A percentile compares a stretch with the other conserved stretches of the same genome.
Conservation (phyloP, 1,140 invertebrate species). For the Drosophila biarmipes region DNA sequence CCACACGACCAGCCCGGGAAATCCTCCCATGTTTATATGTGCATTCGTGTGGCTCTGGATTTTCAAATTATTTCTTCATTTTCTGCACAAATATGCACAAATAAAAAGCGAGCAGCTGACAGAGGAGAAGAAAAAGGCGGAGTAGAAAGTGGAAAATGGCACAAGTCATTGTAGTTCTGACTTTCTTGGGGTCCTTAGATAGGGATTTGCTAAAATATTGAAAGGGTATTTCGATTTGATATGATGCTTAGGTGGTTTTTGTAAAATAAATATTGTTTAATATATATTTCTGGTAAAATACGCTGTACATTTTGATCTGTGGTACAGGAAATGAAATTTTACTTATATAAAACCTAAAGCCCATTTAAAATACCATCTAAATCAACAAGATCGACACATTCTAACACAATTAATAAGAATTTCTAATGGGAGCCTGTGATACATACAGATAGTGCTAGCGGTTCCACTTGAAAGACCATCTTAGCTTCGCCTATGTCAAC, state of each 20-base stretch:
- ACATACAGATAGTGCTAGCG: background rate
- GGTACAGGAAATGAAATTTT: too few species aligned
- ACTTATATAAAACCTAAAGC: too few species aligned
- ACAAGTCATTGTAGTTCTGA: conserved; percentile 57
- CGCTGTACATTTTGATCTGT: too few species aligned
- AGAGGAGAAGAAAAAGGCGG: conserved; percentile 31
- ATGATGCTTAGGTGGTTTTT: too few species aligned
- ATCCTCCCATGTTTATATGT: conserved; percentile 22
- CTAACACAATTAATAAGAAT: too few species aligned
- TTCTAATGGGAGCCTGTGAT: too few species aligned
- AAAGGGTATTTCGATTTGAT: background rate
- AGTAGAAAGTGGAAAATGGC: conserved; percentile 57
- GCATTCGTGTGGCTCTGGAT: conserved; percentile 31
- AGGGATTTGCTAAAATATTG: background rate
- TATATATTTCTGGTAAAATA: too few species aligned
- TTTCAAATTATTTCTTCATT: conserved; percentile 81
- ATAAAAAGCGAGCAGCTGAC: conserved; percentile 32
- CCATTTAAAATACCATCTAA: too few species aligned
- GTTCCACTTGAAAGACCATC: conserved; percentile 27
- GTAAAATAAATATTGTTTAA: too few species aligned
- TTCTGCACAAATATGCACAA: conserved; percentile 59
- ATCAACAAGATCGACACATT: too few species aligned
- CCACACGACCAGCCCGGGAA: conserved; percentile 48
- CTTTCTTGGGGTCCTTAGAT: conserved; percentile 39
- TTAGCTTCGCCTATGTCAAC: conserved; percentile 3